Conservation (phyloP, 2,113 vertebrate species). For the Ictalurus furcatus region DNA sequence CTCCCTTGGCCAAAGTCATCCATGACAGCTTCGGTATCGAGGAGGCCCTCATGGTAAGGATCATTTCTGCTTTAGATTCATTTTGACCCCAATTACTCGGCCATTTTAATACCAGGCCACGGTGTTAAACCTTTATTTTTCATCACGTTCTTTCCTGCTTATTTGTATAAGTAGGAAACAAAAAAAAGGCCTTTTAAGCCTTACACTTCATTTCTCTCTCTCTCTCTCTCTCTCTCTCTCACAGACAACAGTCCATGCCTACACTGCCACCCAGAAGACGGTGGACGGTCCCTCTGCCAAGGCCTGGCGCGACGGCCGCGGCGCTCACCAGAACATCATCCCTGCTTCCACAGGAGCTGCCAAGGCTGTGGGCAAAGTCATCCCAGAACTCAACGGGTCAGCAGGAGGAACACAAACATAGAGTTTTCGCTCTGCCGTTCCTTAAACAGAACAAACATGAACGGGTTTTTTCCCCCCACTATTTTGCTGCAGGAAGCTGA, state of each 20-base stretch:
- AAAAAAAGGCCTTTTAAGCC: not conserved
- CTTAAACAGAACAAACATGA: not conserved
- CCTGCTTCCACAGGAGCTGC: conserved; percentile 87
- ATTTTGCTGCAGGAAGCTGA: conserved; percentile 76
- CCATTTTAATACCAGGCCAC: too few species aligned
- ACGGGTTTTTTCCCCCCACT: not conserved
- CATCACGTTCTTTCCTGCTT: not conserved
- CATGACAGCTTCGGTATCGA: conserved; percentile 83
- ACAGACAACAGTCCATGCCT: conserved; percentile 90
- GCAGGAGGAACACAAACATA: not conserved
- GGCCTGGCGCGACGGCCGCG: conserved; percentile 84
- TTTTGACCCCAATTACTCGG: not conserved
- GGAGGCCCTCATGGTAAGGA: conserved; percentile 86
- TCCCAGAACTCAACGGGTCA: conserved; percentile 87
- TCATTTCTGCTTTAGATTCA: not conserved
- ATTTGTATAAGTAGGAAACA: not conserved
- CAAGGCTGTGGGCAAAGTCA: conserved; percentile 87
- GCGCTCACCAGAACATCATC: conserved; percentile 87
- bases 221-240: conserved; percentile 26
- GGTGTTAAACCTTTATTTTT: not conserved
- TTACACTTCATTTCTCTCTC: not conserved
- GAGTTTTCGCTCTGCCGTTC: not conserved
- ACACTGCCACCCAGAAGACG: conserved; percentile 90
- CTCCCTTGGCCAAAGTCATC: conserved; percentile 86
- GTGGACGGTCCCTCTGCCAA: conserved; percentile 86